Evolutionary conservation across 2,113 vertebrate genomes (phyloP).

Genomic region (Alexandromys fortis): DNA sequence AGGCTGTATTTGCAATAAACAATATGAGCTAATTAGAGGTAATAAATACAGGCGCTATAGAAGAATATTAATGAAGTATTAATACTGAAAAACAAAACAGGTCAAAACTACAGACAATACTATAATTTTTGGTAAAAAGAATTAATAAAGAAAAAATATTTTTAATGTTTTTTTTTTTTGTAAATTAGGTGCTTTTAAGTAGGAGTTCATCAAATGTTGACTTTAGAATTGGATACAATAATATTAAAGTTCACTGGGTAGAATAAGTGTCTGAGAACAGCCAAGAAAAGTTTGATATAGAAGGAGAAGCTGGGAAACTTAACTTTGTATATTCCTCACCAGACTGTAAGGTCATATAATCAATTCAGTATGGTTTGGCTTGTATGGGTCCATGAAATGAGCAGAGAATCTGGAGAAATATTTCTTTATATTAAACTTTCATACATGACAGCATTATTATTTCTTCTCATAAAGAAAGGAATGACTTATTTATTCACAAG

Average conservation of each 20-base stretch:
- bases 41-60: neutral
- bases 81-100: neutral
- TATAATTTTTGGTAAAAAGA: slow-evolving; percentile 26
- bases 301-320: slow-evolving; percentile 25
- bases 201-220: slow-evolving; percentile 50
- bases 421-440: slow-evolving; percentile 10
- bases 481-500: neutral
- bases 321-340: slow-evolving; percentile 35
- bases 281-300: slow-evolving; percentile 20
- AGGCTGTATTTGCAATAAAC: neutral
- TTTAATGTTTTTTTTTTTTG: slow-evolving; percentile 22
- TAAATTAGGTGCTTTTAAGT: slow-evolving; percentile 54
- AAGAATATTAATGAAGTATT: neutral
- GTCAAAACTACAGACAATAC: neutral
- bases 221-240: slow-evolving; percentile 39
- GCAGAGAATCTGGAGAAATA: slow-evolving; percentile 48
- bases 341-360: slow-evolving; percentile 41
- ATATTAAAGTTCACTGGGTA: slow-evolving; percentile 43
- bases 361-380: slow-evolving; percentile 40
- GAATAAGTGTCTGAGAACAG: slow-evolving; percentile 22
- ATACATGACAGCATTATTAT: neutral
- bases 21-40: neutral
- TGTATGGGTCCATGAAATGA: neutral
- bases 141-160: slow-evolving; percentile 37
- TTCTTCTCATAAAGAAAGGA: slow-evolving; percentile 7